Conservation (phyloP, 2,797 vertebrate genomes). For the Darevskia nairensis region DNA sequence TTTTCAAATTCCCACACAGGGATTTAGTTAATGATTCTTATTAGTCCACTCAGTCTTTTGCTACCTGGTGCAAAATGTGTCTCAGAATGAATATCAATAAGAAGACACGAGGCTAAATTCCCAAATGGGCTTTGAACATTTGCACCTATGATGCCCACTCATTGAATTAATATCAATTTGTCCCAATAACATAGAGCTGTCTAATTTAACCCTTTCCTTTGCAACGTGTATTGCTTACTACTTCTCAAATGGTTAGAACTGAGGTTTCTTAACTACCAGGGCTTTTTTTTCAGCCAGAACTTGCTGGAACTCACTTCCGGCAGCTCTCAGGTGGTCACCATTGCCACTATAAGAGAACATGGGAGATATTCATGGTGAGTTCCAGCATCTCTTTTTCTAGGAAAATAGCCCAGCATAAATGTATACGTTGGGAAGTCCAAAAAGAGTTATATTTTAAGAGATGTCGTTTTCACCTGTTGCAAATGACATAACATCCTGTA, state of each 20-base stretch:
- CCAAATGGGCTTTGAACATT: slow-evolving; percentile 19
- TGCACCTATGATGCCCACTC: background rate
- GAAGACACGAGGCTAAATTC: slow-evolving; percentile 26
- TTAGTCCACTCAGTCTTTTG: slow-evolving; percentile 46
- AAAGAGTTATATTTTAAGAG: too few species aligned
- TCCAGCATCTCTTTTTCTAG: too few species aligned
- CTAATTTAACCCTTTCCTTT: background rate
- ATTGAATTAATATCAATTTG: background rate
- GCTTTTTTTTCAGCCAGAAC: too few species aligned
- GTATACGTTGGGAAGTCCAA: too few species aligned
- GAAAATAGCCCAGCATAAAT: too few species aligned
- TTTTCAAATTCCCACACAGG: slow-evolving; percentile 41
- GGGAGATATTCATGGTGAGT: too few species aligned
- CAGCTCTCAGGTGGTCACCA: too few species aligned
- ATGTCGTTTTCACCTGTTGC: too few species aligned
- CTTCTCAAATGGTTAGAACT: background rate
- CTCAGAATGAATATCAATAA: slow-evolving; percentile 38
- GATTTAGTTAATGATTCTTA: slow-evolving; percentile 52
- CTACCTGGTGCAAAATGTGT: slow-evolving; percentile 28
- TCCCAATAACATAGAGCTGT: background rate
- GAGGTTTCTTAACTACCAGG: background rate
- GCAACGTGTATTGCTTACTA: background rate
- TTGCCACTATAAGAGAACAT: too few species aligned
- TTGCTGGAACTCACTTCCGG: too few species aligned
- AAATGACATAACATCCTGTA: too few species aligned